Conservation (phyloP, 2,113 vertebrate genomes). For the Drymodes brunneopygia region DNA sequence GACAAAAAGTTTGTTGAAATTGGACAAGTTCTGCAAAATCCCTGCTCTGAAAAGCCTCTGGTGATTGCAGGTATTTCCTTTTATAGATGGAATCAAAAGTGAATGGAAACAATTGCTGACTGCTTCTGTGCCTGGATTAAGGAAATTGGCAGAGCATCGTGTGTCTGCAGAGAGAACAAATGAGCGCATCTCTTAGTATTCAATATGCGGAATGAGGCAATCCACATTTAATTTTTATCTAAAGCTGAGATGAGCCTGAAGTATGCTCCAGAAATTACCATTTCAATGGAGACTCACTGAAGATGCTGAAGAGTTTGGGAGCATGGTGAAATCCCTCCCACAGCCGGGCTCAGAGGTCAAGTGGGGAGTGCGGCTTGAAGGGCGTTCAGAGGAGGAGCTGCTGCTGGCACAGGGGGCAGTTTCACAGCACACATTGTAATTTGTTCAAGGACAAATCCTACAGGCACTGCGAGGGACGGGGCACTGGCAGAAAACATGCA, state of each 20-base stretch:
- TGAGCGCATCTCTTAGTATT: conserved; percentile 46
- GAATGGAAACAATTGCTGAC: conserved; percentile 58
- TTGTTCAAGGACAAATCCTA: background rate
- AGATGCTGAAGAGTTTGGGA: conserved; percentile 32
- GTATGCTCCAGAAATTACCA: conserved; percentile 53
- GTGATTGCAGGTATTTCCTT: conserved; percentile 63
- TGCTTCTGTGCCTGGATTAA: conserved; percentile 60
- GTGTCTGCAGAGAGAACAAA: conserved; percentile 50
- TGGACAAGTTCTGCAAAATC: conserved; percentile 37
- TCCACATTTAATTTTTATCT: conserved; percentile 62
- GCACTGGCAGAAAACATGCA: background rate
- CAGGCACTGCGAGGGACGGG: background rate
- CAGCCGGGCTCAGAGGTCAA: background rate
- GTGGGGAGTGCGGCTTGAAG: background rate
- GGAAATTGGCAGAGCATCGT: conserved; percentile 59
- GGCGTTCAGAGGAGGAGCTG: background rate
- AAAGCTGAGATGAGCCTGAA: conserved; percentile 56
- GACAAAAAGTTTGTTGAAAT: conserved; percentile 58
- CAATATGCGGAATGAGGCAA: conserved; percentile 49
- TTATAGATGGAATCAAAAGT: conserved; percentile 48
- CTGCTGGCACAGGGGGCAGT: background rate
- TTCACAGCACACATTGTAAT: background rate
- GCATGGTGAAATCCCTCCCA: background rate
- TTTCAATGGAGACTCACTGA: conserved; percentile 48
- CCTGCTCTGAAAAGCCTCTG: conserved; percentile 36